phyloP scores from a whole-genome alignment of 2,888 invertebrate species.

The Halictus ligatus region DNA sequence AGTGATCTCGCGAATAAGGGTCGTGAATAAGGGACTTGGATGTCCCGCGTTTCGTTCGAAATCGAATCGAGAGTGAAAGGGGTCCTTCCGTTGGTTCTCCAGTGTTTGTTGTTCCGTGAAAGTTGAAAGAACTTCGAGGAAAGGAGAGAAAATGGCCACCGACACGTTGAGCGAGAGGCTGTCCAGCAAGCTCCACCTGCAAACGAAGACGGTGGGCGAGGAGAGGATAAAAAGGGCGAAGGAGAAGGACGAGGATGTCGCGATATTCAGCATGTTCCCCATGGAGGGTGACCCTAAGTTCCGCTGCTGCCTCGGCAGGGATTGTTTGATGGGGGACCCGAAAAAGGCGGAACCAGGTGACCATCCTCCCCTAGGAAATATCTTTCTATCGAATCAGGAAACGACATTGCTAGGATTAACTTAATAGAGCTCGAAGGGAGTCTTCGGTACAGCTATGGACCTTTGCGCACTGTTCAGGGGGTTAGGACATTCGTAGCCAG shows the following conservation, averaged over 20 bases:
- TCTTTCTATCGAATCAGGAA: background rate
- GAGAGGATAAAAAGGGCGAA: slow-evolving; percentile 92
- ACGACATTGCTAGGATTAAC: background rate
- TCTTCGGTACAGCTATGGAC: background rate
- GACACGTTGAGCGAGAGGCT: slow-evolving; percentile 93
- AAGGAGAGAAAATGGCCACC: slow-evolving; percentile 87
- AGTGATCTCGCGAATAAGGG: too few species aligned
- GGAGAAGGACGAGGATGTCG: slow-evolving; percentile 94
- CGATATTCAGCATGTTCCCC: slow-evolving; percentile 93
- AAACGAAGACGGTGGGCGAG: slow-evolving; percentile 93
- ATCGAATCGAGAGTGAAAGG: slow-evolving; percentile 28
- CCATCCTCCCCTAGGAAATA: background rate
- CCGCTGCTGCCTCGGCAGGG: slow-evolving; percentile 90
- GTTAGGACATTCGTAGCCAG: background rate
- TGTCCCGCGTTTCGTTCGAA: background rate
- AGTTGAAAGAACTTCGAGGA: background rate
- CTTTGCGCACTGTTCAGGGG: background rate
- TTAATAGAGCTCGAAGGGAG: background rate
- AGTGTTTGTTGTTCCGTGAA: slow-evolving; percentile 27
- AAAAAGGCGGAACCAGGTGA: slow-evolving; percentile 92
- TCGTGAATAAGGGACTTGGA: background rate
- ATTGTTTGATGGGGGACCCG: slow-evolving; percentile 91
- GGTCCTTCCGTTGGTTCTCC: background rate
- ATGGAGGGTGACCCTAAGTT: slow-evolving; percentile 91
- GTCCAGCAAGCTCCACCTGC: slow-evolving; percentile 88